phyloP scores from a whole-genome alignment of 2,888 invertebrate species.

The Corbicula japonica region DNA sequence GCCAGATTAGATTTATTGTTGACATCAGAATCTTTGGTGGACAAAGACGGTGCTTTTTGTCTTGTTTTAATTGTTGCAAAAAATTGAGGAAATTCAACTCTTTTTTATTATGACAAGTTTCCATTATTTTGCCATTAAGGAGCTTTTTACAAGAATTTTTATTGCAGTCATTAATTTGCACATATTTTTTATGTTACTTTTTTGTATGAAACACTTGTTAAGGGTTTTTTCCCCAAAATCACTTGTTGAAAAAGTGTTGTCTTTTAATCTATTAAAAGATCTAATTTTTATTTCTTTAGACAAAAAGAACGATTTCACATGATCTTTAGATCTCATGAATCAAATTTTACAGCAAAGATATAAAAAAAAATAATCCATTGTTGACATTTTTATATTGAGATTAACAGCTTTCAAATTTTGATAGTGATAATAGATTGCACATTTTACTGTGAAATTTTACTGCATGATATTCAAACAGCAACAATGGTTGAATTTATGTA shows the following conservation, averaged over 20 bases:
- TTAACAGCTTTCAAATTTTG: conserved; percentile 5
- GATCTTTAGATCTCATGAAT: neutral
- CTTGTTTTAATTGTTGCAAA: neutral
- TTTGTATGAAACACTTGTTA: no score
- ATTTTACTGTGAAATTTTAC: neutral
- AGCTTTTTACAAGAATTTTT: conserved; percentile 7
- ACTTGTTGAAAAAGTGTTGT: no score
- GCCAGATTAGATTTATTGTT: no score
- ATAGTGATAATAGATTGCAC: neutral
- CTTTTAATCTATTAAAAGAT: no score
- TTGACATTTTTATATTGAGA: conserved; percentile 1
- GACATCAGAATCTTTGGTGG: no score
- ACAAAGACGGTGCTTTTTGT: conserved; percentile 1
- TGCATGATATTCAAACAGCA: neutral
- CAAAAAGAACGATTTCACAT: no score
- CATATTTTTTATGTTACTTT: neutral
- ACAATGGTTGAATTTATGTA: conserved; percentile 6
- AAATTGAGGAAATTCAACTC: neutral
- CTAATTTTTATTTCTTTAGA: no score
- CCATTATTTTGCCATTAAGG: conserved; percentile 7
- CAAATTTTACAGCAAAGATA: neutral
- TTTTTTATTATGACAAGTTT: conserved; percentile 10
- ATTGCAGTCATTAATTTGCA: conserved; percentile 5
- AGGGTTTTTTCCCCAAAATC: no score
- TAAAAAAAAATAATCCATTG: neutral